Conservation (phyloP, 37 sponge, comb jelly and placozoan genomes). For the Bolinopsis microptera region DNA sequence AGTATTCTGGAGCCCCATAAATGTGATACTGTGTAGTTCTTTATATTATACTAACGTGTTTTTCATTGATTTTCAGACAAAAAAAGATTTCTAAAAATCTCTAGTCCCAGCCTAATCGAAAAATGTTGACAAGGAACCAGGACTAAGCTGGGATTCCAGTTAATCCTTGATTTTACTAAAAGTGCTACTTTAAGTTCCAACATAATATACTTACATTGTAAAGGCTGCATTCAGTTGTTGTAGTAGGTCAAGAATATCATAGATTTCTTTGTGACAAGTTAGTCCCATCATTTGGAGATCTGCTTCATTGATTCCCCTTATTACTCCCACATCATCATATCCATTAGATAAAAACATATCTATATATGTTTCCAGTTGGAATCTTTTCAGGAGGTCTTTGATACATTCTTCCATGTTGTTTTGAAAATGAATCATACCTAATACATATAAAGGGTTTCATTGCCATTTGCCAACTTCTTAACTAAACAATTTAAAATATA, state of each 20-base stretch:
- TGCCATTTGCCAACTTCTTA: too few species aligned
- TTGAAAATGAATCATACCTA: background rate
- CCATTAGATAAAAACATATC: background rate
- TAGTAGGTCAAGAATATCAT: background rate
- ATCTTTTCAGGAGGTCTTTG: background rate
- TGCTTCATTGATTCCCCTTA: conserved; percentile 27
- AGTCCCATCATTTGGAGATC: conserved; percentile 43
- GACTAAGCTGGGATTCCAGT: background rate
- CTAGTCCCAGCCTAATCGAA: too few species aligned
- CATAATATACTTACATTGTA: background rate
- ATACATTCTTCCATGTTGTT: background rate
- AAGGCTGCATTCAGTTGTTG: background rate
- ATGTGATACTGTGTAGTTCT: too few species aligned
- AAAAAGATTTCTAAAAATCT: too few species aligned
- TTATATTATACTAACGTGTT: too few species aligned
- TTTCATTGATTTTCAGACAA: too few species aligned
- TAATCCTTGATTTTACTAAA: background rate
- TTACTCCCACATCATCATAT: conserved; percentile 33
- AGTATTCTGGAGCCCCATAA: too few species aligned
- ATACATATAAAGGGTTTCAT: background rate
- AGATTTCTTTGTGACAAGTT: background rate
- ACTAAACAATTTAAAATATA: too few species aligned
- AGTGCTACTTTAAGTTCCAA: background rate
- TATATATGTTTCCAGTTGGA: background rate
- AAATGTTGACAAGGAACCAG: background rate